A percentile compares a stretch with the other conserved stretches of the same genome.
Conservation (phyloP, 1,140 invertebrate species). For the Diorhabda sublineata region DNA sequence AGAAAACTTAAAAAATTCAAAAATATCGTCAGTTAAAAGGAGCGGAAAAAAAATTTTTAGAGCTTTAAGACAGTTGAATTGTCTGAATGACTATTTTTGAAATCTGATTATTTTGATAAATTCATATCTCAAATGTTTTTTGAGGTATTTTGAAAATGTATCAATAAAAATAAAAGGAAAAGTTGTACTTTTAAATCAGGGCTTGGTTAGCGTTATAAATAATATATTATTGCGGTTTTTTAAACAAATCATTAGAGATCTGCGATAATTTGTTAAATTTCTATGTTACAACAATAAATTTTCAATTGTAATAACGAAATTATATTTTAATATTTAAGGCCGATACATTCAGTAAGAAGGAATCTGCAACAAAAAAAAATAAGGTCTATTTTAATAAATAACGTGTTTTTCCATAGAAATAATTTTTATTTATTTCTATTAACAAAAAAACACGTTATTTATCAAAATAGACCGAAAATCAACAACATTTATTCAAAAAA, state of each 20-base stretch:
- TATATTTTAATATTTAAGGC: constrained; percentile 47
- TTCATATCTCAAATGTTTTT: neutral
- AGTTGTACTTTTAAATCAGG: constrained; percentile 49
- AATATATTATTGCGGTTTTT: constrained; percentile 38
- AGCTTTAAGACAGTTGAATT: too few species aligned
- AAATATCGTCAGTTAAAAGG: too few species aligned
- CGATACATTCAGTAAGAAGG: constrained; percentile 48
- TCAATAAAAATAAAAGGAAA: constrained; percentile 45
- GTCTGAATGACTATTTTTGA: too few species aligned
- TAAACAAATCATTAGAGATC: constrained; percentile 39
- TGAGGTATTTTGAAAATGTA: constrained; percentile 15
- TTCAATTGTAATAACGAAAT: constrained; percentile 43
- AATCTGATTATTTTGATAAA: neutral
- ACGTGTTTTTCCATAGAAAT: neutral
- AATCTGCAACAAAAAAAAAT: constrained; percentile 42
- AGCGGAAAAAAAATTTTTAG: too few species aligned
- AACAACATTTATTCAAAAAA: too few species aligned
- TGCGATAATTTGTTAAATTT: constrained; percentile 39
- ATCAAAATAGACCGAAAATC: too few species aligned
- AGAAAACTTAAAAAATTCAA: too few species aligned
- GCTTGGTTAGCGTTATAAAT: constrained; percentile 38
- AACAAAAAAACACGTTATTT: too few species aligned
- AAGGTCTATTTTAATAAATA: neutral
- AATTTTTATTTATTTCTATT: too few species aligned
- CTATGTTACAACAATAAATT: constrained; percentile 46